These are phyloP conservation scores for Alectura lathami DNA, from an alignment of 2,113 vertebrate species.

Conservation along the genomic window DNA sequence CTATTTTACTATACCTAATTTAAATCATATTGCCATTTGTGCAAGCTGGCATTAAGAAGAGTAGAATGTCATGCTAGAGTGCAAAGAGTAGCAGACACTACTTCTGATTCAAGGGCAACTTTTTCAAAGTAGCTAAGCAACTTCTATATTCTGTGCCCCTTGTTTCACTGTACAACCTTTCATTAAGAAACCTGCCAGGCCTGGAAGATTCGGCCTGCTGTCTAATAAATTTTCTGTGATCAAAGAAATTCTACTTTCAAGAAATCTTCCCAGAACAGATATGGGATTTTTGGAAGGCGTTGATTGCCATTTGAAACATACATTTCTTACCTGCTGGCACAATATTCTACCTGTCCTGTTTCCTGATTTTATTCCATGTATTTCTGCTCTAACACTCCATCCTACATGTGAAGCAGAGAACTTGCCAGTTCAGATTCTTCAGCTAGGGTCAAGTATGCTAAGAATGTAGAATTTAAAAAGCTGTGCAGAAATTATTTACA, in stretches of 20 bases:
- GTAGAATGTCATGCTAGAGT: neutral
- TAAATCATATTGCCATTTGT: neutral
- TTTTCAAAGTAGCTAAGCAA: neutral
- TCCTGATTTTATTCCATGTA: neutral
- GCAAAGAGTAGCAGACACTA: neutral
- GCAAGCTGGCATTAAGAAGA: neutral
- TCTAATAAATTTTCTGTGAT: neutral
- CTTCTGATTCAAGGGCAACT: neutral
- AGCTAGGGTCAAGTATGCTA: neutral
- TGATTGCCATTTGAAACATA: neutral
- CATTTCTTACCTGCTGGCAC: neutral
- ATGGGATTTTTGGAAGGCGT: neutral
- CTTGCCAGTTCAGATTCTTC: neutral
- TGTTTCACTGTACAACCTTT: neutral
- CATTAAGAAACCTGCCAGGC: neutral
- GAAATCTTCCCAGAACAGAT: neutral
- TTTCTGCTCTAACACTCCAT: neutral
- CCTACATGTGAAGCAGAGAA: neutral
- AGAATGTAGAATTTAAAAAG: neutral
- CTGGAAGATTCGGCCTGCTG: neutral
- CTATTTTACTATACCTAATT: neutral
- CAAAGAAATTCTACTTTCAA: neutral
- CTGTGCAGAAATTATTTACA: neutral
- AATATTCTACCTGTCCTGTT: neutral
- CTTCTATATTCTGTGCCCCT: neutral